Evolutionary conservation across 2,797 vertebrate genomes (phyloP).

Genomic region (Acipenser transmontanus): DNA sequence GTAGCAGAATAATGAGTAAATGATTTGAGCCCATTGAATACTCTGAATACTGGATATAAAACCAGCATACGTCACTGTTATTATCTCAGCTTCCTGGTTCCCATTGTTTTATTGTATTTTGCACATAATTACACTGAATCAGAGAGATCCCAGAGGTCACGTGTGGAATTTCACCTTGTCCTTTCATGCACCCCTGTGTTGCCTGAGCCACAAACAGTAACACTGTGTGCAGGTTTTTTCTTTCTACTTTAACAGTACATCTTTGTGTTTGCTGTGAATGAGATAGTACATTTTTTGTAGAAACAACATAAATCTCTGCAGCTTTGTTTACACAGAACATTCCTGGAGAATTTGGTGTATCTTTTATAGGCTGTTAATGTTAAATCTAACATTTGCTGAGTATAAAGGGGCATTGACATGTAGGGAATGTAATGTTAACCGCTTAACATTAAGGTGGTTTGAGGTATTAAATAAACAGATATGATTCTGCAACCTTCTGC

Average conservation of each 20-base stretch:
- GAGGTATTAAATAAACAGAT: too few relatives aligned
- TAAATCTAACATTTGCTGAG: background rate
- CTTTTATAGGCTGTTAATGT: constrained; percentile 1
- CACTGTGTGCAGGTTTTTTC: constrained; percentile 49
- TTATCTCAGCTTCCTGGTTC: background rate
- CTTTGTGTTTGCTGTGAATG: constrained; percentile 51
- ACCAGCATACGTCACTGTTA: background rate
- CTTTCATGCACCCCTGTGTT: constrained; percentile 60
- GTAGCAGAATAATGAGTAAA: constrained; percentile 16
- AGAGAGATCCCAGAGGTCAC: constrained; percentile 66
- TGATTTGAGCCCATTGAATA: background rate
- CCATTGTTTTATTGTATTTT: background rate
- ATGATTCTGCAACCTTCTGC: too few relatives aligned
- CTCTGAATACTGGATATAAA: background rate
- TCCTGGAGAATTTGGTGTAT: constrained; percentile 13
- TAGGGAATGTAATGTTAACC: background rate
- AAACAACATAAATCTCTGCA: constrained; percentile 17
- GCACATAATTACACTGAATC: constrained; percentile 43
- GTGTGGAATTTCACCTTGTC: constrained; percentile 74
- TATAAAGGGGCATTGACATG: background rate
- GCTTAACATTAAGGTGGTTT: too few relatives aligned
- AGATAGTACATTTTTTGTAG: constrained; percentile 39
- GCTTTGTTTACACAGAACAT: constrained; percentile 16
- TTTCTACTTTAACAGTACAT: constrained; percentile 41
- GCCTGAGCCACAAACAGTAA: constrained; percentile 52